A percentile compares a stretch with the other conserved stretches of the same genome.
Conservation (phyloP, 2,797 vertebrate genomes). For the Leuciscus waleckii region DNA sequence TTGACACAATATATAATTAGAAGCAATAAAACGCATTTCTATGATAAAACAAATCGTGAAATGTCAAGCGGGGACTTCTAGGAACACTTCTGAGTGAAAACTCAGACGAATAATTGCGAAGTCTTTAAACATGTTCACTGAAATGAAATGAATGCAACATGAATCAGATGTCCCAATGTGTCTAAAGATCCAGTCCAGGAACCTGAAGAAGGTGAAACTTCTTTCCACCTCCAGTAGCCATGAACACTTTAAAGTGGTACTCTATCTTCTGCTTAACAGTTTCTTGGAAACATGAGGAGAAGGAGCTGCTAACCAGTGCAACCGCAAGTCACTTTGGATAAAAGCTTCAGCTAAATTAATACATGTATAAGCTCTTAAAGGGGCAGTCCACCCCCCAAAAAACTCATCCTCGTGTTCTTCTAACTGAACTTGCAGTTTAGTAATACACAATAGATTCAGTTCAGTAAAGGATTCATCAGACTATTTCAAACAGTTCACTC, state of each 20-base stretch:
- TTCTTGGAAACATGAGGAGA: conserved; percentile 3
- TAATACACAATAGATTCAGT: not conserved
- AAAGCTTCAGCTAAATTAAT: conserved; percentile 13
- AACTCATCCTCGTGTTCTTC: not conserved
- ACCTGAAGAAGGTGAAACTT: not conserved
- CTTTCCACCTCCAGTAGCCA: conserved; percentile 25
- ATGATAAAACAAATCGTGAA: not conserved
- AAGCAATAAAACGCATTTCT: not conserved
- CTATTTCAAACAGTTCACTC: not conserved
- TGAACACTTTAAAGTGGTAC: conserved; percentile 33
- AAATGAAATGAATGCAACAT: conserved; percentile 12
- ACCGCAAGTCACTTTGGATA: conserved; percentile 1
- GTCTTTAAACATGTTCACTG: not conserved
- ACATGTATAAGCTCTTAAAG: not conserved
- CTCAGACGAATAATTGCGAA: not conserved
- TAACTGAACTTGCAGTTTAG: not conserved
- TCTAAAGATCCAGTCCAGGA: conserved; percentile 21
- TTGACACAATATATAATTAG: not conserved
- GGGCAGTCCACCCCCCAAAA: not conserved
- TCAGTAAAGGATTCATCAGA: not conserved
- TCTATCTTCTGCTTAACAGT: conserved; percentile 10
- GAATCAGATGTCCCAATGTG: not conserved
- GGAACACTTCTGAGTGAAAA: not conserved
- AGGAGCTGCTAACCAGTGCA: conserved; percentile 3
- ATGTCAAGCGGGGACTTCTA: not conserved